A percentile compares a stretch with the other conserved stretches of the same genome.
Conservation (phyloP, 2,113 vertebrate genomes). For the Notarius lentiginosus region DNA sequence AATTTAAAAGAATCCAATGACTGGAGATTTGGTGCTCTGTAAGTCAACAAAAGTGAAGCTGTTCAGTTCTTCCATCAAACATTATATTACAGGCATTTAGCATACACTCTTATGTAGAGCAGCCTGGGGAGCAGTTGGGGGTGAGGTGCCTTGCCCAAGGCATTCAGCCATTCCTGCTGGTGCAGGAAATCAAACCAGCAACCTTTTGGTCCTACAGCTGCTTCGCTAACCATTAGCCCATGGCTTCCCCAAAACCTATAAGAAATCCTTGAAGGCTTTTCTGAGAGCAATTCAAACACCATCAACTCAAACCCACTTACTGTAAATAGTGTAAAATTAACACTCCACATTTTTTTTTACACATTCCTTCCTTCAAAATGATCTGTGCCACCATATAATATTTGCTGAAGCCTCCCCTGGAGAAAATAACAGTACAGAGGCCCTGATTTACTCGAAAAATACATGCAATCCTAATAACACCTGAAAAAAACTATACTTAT, state of each 20-base stretch:
- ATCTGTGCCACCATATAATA: neutral
- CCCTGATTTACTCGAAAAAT: neutral
- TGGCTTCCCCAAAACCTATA: too few species aligned
- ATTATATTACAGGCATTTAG: too few species aligned
- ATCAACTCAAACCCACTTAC: neutral
- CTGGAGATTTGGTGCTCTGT: neutral
- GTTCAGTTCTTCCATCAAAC: neutral
- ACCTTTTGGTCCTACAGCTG: too few species aligned
- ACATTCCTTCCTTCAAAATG: neutral
- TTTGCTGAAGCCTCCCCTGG: neutral
- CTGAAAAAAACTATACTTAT: neutral
- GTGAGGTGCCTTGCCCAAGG: too few species aligned
- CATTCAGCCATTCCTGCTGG: too few species aligned
- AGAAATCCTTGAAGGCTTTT: neutral
- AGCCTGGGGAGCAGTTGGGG: too few species aligned
- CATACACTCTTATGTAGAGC: too few species aligned
- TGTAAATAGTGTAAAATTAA: neutral
- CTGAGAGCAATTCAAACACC: neutral
- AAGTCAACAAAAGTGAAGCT: neutral
- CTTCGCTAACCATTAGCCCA: too few species aligned
- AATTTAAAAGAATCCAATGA: neutral
- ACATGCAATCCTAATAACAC: neutral
- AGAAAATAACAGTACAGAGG: neutral
- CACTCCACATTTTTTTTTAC: too few species aligned
- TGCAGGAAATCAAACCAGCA: too few species aligned